Evolutionary conservation across 2,888 invertebrate genomes (phyloP).

Genomic region (Fabriciana adippe): DNA sequence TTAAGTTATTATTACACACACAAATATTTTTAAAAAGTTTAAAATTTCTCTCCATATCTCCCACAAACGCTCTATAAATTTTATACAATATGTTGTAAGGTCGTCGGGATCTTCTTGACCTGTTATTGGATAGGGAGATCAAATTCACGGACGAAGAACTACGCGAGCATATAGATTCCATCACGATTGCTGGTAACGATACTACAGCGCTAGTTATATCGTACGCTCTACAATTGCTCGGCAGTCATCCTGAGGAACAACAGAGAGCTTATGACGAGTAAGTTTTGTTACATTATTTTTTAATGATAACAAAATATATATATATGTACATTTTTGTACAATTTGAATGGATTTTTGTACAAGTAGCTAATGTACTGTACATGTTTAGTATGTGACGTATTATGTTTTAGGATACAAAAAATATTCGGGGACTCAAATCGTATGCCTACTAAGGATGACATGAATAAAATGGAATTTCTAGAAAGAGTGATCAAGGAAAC

Average conservation of each 20-base stretch:
- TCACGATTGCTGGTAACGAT: slow-evolving; percentile 82
- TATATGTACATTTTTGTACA: too few relatives aligned
- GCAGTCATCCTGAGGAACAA: slow-evolving; percentile 65
- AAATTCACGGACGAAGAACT: slow-evolving; percentile 80
- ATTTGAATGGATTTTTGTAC: background rate
- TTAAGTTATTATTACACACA: too few relatives aligned
- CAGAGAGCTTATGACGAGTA: slow-evolving; percentile 61
- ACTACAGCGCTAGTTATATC: slow-evolving; percentile 76
- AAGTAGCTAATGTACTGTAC: background rate
- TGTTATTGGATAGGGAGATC: slow-evolving; percentile 65
- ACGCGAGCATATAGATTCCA: slow-evolving; percentile 83
- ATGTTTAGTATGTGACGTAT: background rate
- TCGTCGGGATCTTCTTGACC: slow-evolving; percentile 33
- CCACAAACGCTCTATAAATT: background rate
- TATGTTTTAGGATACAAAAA: slow-evolving; percentile 61
- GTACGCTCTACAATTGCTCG: slow-evolving; percentile 72
- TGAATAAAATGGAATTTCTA: slow-evolving; percentile 78
- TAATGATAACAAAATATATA: background rate
- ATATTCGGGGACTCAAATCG: slow-evolving; percentile 72
- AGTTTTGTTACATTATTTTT: slow-evolving; percentile 41
- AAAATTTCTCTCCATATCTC: slow-evolving; percentile 11
- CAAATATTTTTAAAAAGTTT: too few relatives aligned
- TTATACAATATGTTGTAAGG: slow-evolving; percentile 30
- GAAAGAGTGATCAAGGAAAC: slow-evolving; percentile 83
- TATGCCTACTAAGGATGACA: slow-evolving; percentile 70